Conservation (phyloP, 2,797 vertebrate species). For the Gymnothorax reevesii region DNA sequence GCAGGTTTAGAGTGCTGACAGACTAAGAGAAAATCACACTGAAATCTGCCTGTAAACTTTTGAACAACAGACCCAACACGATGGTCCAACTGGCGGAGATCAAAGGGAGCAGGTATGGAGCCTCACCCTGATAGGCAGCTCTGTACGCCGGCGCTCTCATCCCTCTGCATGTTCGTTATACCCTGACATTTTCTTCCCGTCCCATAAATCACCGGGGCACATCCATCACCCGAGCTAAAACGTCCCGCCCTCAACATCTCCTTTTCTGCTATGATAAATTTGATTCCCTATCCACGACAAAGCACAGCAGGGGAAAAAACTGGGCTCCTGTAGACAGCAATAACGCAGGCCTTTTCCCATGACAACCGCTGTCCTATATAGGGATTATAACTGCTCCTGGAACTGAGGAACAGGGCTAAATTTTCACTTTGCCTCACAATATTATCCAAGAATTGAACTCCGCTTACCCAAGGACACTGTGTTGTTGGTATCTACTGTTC, state of each 20-base stretch:
- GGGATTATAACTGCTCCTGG: slow-evolving; percentile 2
- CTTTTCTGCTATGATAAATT: background rate
- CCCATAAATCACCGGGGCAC: slow-evolving; percentile 17
- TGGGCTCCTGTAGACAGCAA: background rate
- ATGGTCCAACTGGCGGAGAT: background rate
- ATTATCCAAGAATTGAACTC: background rate
- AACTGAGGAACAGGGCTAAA: background rate
- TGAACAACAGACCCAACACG: background rate
- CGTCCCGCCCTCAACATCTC: background rate
- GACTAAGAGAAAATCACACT: background rate
- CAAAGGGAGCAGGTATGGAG: background rate
- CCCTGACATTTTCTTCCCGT: background rate
- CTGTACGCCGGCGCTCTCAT: background rate
- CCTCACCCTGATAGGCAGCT: background rate
- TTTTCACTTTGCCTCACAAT: background rate
- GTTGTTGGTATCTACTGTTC: background rate
- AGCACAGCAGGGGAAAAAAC: background rate
- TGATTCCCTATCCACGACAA: background rate
- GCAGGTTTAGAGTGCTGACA: background rate
- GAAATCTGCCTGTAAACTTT: background rate
- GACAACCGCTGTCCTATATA: background rate
- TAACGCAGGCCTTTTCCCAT: slow-evolving; percentile 17
- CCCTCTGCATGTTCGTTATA: background rate
- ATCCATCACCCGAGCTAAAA: background rate
- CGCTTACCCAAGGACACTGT: background rate